A percentile compares a stretch with the other conserved stretches of the same genome.
Conservation (phyloP, 1,140 invertebrate genomes). For the Dryas iulia region DNA sequence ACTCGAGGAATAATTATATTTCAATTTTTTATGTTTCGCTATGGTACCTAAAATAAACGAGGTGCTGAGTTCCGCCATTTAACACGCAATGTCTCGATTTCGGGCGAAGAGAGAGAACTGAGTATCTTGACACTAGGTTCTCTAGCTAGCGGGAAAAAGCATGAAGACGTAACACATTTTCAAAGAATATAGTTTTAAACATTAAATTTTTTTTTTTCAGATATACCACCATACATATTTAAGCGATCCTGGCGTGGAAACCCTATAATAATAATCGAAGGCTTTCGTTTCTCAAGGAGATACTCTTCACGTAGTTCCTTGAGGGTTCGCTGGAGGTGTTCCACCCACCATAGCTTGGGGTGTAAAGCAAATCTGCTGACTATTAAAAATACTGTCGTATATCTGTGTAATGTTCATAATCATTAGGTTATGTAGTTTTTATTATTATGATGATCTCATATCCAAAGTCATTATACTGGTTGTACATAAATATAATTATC, state of each 20-base stretch:
- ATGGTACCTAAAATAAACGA: too few relatives aligned
- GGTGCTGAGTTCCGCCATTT: too few relatives aligned
- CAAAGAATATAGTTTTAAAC: background rate
- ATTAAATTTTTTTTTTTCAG: constrained; percentile 5
- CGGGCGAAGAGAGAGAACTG: too few relatives aligned
- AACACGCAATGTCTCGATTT: too few relatives aligned
- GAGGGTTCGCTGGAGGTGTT: constrained; percentile 44
- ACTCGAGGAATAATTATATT: too few relatives aligned
- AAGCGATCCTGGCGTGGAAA: constrained; percentile 15
- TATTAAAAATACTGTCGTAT: constrained; percentile 3
- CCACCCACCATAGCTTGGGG: constrained; percentile 37
- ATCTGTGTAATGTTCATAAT: constrained; percentile 17
- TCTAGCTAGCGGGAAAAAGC: too few relatives aligned
- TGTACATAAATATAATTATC: too few relatives aligned
- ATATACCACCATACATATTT: constrained; percentile 19
- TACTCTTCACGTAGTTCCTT: background rate
- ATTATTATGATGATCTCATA: background rate
- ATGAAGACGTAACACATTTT: too few relatives aligned
- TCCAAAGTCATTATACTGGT: background rate
- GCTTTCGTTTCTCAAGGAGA: constrained; percentile 20
- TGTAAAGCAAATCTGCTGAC: constrained; percentile 37
- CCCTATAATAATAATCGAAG: constrained; percentile 18
- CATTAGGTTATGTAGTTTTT: constrained; percentile 8
- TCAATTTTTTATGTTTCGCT: too few relatives aligned
- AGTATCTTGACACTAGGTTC: too few relatives aligned